Percentiles rank a stretch among this genome's conserved stretches.
Evolutionary conservation across 2,113 vertebrate genomes (phyloP).

Genomic region (Petromus typicus): DNA sequence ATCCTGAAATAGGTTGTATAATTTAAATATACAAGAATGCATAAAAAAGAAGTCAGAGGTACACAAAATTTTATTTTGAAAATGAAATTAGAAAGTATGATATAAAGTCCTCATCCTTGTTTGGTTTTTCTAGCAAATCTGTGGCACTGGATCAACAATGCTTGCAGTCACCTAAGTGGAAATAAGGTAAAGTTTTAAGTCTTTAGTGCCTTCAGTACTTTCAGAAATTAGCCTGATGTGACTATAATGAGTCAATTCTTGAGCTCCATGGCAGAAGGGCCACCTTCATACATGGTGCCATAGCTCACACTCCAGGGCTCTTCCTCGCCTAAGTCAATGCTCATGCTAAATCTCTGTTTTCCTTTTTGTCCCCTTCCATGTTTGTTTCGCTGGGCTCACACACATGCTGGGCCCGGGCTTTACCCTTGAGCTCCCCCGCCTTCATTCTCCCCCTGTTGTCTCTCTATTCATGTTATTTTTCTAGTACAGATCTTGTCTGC

Average conservation of each 20-base stretch:
- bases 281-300: not conserved
- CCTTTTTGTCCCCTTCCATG: not conserved
- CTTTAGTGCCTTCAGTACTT: not conserved
- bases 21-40: not conserved
- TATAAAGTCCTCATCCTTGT: not conserved
- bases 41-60: not conserved
- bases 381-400: not conserved
- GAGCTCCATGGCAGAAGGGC: not conserved
- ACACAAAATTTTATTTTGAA: not conserved
- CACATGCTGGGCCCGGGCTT: not conserved
- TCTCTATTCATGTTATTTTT: not conserved
- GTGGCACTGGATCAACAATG: constrained; percentile 87
- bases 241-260: not conserved
- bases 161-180: constrained; percentile 85
- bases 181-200: constrained; percentile 84
- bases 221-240: not conserved
- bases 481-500: not conserved
- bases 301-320: not conserved
- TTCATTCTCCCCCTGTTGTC: not conserved
- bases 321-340: not conserved
- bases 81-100: not conserved
- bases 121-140: constrained; percentile 85
- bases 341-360: not conserved
- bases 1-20: not conserved
- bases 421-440: not conserved